A percentile compares a stretch with the other conserved stretches of the same genome.
Conservation (phyloP, 2,113 vertebrate species). For the Lampris megalopsis region DNA sequence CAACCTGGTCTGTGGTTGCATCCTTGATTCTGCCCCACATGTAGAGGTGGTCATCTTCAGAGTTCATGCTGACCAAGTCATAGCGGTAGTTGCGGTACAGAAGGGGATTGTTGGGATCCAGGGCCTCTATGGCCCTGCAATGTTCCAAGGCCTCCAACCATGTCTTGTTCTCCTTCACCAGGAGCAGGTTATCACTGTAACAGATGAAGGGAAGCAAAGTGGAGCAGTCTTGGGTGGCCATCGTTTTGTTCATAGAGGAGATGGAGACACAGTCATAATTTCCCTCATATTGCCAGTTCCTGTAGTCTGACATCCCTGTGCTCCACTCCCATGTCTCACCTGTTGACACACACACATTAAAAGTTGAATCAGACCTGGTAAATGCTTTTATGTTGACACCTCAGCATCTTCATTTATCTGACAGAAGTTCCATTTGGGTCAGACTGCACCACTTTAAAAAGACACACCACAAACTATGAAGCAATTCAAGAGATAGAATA, state of each 20-base stretch:
- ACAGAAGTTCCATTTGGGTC: too few species aligned
- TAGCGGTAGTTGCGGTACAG: neutral
- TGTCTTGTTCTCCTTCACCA: conserved; percentile 52
- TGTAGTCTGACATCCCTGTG: neutral
- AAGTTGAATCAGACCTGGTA: too few species aligned
- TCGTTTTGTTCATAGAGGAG: fast-evolving
- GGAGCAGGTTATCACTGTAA: conserved; percentile 23
- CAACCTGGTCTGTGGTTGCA: conserved; percentile 45
- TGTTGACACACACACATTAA: conserved; percentile 11
- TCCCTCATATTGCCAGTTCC: neutral
- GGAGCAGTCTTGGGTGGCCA: conserved; percentile 18
- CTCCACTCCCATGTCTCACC: conserved; percentile 33
- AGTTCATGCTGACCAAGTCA: conserved; percentile 49
- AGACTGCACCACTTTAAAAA: too few species aligned
- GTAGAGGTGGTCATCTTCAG: neutral
- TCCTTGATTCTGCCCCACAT: fast-evolving
- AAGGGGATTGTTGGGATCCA: too few species aligned
- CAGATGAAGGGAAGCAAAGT: conserved; percentile 31
- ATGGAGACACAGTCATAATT: conserved; percentile 29
- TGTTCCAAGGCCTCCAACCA: conserved; percentile 56
- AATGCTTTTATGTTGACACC: too few species aligned
- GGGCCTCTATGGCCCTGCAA: conserved; percentile 5
- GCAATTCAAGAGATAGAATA: too few species aligned
- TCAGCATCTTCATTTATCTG: too few species aligned
- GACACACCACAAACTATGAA: too few species aligned